Percentiles rank a stretch among this genome's conserved stretches.
Evolutionary conservation across 2,888 invertebrate species (phyloP).

Genomic region (Nematopogon swammerdamellus): DNA sequence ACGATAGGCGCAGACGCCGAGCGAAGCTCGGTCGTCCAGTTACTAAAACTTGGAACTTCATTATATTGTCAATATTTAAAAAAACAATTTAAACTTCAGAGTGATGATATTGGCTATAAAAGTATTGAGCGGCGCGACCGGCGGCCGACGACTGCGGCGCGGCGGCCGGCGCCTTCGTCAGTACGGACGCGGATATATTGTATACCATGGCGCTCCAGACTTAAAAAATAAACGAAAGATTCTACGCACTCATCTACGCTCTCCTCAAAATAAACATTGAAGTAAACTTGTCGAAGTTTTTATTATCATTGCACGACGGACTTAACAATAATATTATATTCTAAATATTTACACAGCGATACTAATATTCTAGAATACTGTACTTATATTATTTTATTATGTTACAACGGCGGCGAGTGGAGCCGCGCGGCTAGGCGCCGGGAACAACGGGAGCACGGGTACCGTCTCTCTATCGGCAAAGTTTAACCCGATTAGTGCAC

Average conservation of each 20-base stretch:
- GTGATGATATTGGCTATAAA: too few relatives aligned
- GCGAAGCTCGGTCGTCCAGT: too few relatives aligned
- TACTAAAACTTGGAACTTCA: too few relatives aligned
- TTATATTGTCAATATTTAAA: too few relatives aligned
- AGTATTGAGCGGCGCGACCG: too few relatives aligned
- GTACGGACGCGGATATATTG: too few relatives aligned
- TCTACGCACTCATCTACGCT: constrained; percentile 28
- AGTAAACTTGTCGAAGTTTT: background rate
- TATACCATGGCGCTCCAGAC: too few relatives aligned
- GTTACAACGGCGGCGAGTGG: constrained; percentile 51
- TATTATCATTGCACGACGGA: background rate
- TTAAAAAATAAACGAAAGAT: too few relatives aligned
- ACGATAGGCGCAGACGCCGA: too few relatives aligned
- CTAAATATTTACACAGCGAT: background rate
- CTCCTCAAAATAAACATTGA: background rate
- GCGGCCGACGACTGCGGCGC: too few relatives aligned
- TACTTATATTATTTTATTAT: constrained; percentile 23
- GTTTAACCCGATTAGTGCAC: constrained; percentile 16
- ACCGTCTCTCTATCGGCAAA: constrained; percentile 8
- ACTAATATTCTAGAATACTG: background rate
- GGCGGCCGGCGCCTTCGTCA: too few relatives aligned
- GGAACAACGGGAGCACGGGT: background rate
- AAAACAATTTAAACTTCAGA: too few relatives aligned
- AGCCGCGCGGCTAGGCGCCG: constrained; percentile 19
- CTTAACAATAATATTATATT: background rate